Evolutionary conservation across 2,797 vertebrate species (phyloP).

Genomic region (Lepidocolaptes lacrymiger): DNA sequence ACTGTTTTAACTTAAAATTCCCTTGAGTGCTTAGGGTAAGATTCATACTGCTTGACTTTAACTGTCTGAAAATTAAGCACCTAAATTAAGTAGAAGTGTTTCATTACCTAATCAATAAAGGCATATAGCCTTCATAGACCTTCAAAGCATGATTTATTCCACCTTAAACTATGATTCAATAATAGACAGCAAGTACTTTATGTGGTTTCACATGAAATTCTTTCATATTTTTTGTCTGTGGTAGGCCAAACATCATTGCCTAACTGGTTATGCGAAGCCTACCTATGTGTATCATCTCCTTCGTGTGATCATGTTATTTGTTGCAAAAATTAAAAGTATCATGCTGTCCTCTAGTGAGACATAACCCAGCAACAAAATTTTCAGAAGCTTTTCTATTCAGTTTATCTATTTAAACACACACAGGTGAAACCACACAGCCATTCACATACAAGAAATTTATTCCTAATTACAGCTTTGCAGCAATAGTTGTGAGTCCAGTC

Average conservation of each 20-base stretch:
- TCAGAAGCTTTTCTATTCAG: background rate
- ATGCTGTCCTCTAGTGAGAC: background rate
- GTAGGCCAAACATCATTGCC: background rate
- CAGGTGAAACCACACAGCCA: fast-evolving
- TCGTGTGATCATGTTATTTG: background rate
- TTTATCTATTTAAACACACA: background rate
- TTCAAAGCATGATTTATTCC: background rate
- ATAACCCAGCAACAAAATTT: background rate
- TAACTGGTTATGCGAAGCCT: background rate
- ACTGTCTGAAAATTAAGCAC: background rate
- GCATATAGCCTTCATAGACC: background rate
- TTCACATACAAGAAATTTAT: background rate
- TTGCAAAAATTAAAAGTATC: background rate
- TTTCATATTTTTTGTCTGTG: background rate
- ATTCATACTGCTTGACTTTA: background rate
- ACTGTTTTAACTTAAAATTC: background rate
- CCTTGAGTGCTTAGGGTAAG: background rate
- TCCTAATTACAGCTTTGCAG: background rate
- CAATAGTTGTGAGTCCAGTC: background rate
- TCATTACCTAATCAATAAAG: background rate
- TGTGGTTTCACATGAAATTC: fast-evolving
- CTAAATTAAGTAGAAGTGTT: background rate
- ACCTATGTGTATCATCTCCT: background rate
- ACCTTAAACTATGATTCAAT: background rate
- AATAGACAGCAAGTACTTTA: background rate